These are phyloP conservation scores for Buphagus erythrorhynchus DNA, from an alignment of 2,797 vertebrate species.

Conservation along the genomic window DNA sequence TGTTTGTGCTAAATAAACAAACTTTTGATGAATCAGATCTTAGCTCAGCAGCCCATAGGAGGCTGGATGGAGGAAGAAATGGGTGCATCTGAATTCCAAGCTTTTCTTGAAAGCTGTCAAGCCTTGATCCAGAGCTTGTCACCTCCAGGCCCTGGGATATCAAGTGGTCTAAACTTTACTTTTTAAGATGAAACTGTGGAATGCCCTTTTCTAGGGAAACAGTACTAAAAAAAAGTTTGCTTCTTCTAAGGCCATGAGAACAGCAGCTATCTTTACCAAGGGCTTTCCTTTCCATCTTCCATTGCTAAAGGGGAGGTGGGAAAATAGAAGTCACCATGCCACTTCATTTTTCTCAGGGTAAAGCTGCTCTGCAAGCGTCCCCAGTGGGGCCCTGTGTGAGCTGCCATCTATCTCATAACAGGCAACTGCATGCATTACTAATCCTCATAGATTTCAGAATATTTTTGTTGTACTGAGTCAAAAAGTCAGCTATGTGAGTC, in stretches of 20 bases:
- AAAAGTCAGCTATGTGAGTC: slow-evolving; percentile 53
- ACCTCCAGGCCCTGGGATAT: neutral
- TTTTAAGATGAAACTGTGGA: neutral
- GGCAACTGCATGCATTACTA: neutral
- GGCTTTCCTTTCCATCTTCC: neutral
- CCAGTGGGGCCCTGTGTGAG: neutral
- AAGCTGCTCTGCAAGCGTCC: neutral
- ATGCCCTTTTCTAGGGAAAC: neutral
- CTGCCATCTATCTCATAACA: slow-evolving; percentile 9
- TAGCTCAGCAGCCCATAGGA: neutral
- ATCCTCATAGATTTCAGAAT: slow-evolving; percentile 45
- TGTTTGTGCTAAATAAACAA: neutral
- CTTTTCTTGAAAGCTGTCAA: neutral
- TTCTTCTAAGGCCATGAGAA: neutral
- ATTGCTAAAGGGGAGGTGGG: neutral
- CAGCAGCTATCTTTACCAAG: neutral
- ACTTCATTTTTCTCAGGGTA: slow-evolving; percentile 10
- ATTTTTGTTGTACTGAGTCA: slow-evolving; percentile 45
- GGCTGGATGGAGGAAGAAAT: neutral
- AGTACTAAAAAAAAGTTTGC: neutral
- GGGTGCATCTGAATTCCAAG: neutral
- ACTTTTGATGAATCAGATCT: neutral
- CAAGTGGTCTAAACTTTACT: neutral
- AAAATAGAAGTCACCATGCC: neutral
- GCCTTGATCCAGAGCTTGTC: neutral